phyloP scores from a whole-genome alignment of 92 coral and sea anemone genomes.

The Umimayanthus chanpuru region DNA sequence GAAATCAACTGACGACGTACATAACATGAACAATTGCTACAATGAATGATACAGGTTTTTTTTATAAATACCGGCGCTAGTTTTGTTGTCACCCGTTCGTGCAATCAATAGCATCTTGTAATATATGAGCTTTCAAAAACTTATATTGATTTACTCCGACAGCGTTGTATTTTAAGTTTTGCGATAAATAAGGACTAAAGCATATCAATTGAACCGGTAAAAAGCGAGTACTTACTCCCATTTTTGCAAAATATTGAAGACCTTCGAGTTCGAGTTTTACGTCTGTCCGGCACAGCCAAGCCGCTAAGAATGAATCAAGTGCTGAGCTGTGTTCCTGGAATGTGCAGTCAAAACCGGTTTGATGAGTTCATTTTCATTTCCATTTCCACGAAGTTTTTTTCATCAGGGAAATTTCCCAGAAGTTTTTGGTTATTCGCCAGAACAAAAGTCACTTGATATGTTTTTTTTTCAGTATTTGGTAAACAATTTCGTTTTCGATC shows the following conservation, averaged over 20 bases:
- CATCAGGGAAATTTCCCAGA: constrained; percentile 17
- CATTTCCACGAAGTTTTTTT: background rate
- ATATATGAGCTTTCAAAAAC: too few species aligned
- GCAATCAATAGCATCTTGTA: too few species aligned
- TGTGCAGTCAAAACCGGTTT: background rate
- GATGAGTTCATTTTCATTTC: background rate
- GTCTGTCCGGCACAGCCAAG: background rate
- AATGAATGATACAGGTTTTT: too few species aligned
- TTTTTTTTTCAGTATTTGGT: too few species aligned
- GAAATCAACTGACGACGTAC: too few species aligned
- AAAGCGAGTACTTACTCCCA: background rate
- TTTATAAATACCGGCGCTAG: too few species aligned
- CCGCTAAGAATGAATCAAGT: background rate
- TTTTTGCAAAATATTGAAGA: background rate
- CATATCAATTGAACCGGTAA: too few species aligned
- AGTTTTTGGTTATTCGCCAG: background rate
- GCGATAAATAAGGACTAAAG: background rate
- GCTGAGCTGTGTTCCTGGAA: background rate
- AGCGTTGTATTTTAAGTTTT: background rate
- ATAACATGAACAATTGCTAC: too few species aligned
- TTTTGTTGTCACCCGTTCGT: too few species aligned
- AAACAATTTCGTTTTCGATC: background rate
- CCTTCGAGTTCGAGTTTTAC: too few species aligned
- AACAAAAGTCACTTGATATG: background rate
- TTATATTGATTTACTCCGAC: background rate